Evolutionary conservation across 1,140 invertebrate species (phyloP).

Genomic region (Lordiphosa stackelbergi): DNA sequence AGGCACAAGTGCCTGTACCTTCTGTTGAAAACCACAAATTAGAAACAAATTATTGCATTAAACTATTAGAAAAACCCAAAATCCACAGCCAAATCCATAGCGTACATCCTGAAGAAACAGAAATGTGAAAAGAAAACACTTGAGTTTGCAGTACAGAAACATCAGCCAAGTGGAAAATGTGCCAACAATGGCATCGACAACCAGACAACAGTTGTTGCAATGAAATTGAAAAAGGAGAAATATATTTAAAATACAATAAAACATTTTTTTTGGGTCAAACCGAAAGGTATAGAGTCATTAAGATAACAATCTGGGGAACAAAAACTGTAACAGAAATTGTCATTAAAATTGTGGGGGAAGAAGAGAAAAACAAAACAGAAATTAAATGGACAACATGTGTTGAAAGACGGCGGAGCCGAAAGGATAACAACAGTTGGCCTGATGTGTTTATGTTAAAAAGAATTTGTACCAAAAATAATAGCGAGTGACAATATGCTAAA

Average conservation of each 20-base stretch:
- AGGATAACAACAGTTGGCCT: conserved; percentile 44
- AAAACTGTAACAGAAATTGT: conserved; percentile 70
- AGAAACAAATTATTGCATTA: conserved; percentile 56
- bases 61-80: conserved; percentile 33
- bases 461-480: conserved; percentile 16
- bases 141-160: conserved; percentile 47
- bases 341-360: conserved; percentile 42
- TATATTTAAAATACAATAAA: conserved; percentile 63
- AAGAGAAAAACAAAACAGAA: conserved; percentile 40
- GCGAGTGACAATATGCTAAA: conserved; percentile 10
- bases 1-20: conserved; percentile 18
- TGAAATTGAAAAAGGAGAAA: conserved; percentile 44
- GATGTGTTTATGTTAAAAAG: conserved; percentile 48
- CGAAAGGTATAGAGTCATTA: conserved; percentile 70
- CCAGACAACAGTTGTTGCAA: conserved; percentile 58
- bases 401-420: conserved; percentile 18
- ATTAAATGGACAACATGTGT: conserved; percentile 70
- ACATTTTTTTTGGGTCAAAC: conserved; percentile 29
- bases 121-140: conserved; percentile 25
- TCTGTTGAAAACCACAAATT: conserved; percentile 52
- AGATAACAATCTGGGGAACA: conserved; percentile 68
- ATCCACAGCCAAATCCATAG: conserved; percentile 17
- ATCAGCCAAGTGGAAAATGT: conserved; percentile 61
- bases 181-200: conserved; percentile 41
- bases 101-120: conserved; percentile 34